Evolutionary conservation across 2,888 invertebrate genomes (phyloP).

Genomic region (Ochropacha duplaris): DNA sequence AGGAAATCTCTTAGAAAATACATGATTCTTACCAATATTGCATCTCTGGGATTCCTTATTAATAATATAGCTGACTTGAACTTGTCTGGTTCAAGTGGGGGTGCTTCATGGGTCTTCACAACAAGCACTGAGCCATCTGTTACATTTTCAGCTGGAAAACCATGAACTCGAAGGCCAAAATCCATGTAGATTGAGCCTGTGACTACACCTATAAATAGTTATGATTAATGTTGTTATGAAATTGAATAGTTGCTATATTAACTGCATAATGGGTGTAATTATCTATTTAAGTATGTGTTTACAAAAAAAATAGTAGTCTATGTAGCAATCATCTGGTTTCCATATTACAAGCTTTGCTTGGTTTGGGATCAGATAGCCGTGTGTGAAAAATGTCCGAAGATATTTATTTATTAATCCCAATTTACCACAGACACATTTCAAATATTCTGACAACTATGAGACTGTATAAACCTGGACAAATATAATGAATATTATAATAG

Average conservation of each 20-base stretch:
- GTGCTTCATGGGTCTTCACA: conserved; percentile 91
- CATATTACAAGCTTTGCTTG: too few relatives aligned
- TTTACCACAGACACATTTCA: too few relatives aligned
- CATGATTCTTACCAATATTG: conserved; percentile 80
- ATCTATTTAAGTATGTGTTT: too few relatives aligned
- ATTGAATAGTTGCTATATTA: not conserved
- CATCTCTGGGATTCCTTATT: conserved; percentile 87
- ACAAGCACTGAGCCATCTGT: conserved; percentile 89
- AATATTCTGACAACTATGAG: too few relatives aligned
- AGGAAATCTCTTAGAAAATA: not conserved
- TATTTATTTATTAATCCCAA: too few relatives aligned
- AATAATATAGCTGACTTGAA: conserved; percentile 87
- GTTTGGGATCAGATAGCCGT: too few relatives aligned
- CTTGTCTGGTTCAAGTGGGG: conserved; percentile 79
- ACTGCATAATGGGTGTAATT: too few relatives aligned
- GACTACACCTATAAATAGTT: conserved; percentile 81
- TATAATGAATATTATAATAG: too few relatives aligned
- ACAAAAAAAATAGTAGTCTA: too few relatives aligned
- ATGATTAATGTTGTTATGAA: not conserved
- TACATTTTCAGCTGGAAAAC: conserved; percentile 91
- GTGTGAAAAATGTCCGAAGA: too few relatives aligned
- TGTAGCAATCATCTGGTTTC: too few relatives aligned
- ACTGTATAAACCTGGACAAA: too few relatives aligned
- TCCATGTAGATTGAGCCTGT: conserved; percentile 93
- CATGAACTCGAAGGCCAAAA: conserved; percentile 89